A percentile compares a stretch with the other conserved stretches of the same genome.
These are phyloP conservation scores for Pyxicephalus adspersus DNA, from an alignment of 2,113 vertebrate genomes.

Conservation along the genomic window DNA sequence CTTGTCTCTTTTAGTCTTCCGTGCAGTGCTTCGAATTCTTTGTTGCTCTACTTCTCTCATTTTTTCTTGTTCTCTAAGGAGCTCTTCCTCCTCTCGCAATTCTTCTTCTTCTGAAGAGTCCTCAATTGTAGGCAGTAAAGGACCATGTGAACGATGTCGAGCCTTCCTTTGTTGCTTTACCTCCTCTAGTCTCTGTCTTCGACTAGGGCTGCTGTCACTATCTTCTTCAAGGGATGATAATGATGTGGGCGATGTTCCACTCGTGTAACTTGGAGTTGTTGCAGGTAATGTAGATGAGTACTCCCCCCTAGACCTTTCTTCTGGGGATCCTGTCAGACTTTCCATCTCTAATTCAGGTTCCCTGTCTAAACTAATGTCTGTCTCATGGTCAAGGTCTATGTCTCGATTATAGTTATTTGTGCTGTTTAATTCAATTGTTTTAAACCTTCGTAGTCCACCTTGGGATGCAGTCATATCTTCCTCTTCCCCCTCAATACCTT, in stretches of 20 bases:
- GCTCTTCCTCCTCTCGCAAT: slow-evolving; percentile 95
- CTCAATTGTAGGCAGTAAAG: slow-evolving; percentile 94
- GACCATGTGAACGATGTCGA: slow-evolving; percentile 92
- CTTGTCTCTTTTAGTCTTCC: slow-evolving; percentile 96
- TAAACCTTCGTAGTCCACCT: slow-evolving; percentile 92
- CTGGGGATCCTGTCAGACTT: slow-evolving; percentile 93
- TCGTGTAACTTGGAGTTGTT: slow-evolving; percentile 95
- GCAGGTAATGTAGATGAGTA: slow-evolving; percentile 95
- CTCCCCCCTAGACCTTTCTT: slow-evolving; percentile 93
- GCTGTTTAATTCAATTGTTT: slow-evolving; percentile 96
- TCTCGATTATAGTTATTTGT: slow-evolving; percentile 87
- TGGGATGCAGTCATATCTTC: slow-evolving; percentile 83
- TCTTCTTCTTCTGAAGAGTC: slow-evolving; percentile 98
- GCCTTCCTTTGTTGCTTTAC: slow-evolving; percentile 98
- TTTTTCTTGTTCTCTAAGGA: slow-evolving; percentile 94
- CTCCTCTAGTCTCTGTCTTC: slow-evolving; percentile 90
- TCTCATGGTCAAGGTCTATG: slow-evolving; percentile 84
- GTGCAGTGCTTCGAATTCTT: slow-evolving; percentile 92
- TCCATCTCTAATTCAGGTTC: slow-evolving; percentile 98
- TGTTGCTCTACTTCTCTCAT: slow-evolving; percentile 98
- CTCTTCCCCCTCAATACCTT: slow-evolving; percentile 66
- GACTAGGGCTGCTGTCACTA: slow-evolving; percentile 97
- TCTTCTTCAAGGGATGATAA: slow-evolving; percentile 97
- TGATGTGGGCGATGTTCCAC: slow-evolving; percentile 94
- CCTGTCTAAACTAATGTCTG: slow-evolving; percentile 84